A percentile compares a stretch with the other conserved stretches of the same genome.
phyloP scores from a whole-genome alignment of 2,113 vertebrate species.

The Notothenia coriiceps region DNA sequence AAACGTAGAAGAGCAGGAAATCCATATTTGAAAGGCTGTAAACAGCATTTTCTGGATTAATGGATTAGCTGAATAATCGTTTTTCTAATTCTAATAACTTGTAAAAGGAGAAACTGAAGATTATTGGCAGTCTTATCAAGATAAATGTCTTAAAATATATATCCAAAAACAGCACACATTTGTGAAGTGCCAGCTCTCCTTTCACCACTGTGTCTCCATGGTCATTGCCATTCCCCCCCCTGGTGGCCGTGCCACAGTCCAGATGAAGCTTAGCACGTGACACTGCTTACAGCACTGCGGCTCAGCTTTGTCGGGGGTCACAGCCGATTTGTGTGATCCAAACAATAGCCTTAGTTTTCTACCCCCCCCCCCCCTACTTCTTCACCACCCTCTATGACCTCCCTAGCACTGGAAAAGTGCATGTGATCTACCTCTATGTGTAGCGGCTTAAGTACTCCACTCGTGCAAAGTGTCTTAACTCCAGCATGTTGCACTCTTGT shows the following conservation, averaged over 20 bases:
- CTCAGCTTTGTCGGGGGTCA: conserved; percentile 66
- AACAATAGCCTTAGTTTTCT: conserved; percentile 77
- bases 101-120: conserved; percentile 17
- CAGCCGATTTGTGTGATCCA: conserved; percentile 77
- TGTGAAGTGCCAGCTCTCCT: not conserved
- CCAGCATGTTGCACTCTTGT: conserved; percentile 44
- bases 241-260: conserved; percentile 47
- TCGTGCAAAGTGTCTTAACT: conserved; percentile 72
- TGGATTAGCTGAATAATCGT: too few species aligned
- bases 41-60: too few species aligned
- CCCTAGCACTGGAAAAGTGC: conserved; percentile 34
- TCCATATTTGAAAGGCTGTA: too few species aligned
- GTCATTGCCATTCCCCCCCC: conserved; percentile 19
- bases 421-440: conserved; percentile 73
- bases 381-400: not conserved
- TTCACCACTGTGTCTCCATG: conserved; percentile 15
- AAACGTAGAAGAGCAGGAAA: too few species aligned
- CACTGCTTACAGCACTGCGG: conserved; percentile 56
- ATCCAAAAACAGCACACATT: conserved; percentile 13
- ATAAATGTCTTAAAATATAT: conserved; percentile 1
- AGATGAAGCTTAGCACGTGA: conserved; percentile 64
- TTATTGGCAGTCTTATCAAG: not conserved
- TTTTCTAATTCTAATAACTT: too few species aligned
- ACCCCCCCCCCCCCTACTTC: not conserved
- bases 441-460: conserved; percentile 63